These are phyloP conservation scores for Phrynosoma blainvillii DNA, from an alignment of 2,113 vertebrate genomes.

Conservation along the genomic window DNA sequence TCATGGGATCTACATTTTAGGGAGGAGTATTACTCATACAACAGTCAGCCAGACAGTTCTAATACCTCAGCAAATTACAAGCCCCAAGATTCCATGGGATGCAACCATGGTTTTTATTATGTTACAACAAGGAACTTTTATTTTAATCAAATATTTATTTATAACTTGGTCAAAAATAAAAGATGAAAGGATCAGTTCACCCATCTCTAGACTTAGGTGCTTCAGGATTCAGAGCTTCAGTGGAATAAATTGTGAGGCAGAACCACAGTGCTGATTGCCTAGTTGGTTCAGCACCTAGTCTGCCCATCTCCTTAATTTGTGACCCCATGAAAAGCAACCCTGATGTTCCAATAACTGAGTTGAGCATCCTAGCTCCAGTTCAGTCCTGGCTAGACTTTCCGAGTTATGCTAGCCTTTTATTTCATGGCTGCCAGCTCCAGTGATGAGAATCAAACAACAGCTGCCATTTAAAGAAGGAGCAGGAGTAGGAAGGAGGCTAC, in stretches of 20 bases:
- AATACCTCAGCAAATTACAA: no score
- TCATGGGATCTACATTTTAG: no score
- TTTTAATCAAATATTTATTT: no score
- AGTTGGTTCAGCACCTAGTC: not conserved
- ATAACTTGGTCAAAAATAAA: not conserved
- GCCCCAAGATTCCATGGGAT: no score
- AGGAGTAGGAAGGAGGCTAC: not conserved
- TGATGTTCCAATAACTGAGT: not conserved
- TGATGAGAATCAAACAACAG: not conserved
- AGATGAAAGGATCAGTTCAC: not conserved
- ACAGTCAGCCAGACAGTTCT: no score
- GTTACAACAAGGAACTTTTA: no score
- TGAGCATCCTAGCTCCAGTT: not conserved
- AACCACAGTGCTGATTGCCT: not conserved
- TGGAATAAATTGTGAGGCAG: not conserved
- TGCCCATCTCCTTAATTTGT: not conserved
- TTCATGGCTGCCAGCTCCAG: not conserved
- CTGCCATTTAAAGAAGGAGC: not conserved
- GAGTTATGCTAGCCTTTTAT: no score
- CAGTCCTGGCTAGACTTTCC: not conserved
- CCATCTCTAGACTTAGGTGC: not conserved
- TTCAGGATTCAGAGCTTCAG: not conserved
- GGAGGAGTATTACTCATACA: no score
- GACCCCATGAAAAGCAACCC: not conserved
- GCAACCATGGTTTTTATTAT: no score